Evolutionary conservation across 2,113 vertebrate genomes (phyloP), one percentile per base, ranked within the genome.

Genomic region (Pyrgilauda ruficollis): DNA sequence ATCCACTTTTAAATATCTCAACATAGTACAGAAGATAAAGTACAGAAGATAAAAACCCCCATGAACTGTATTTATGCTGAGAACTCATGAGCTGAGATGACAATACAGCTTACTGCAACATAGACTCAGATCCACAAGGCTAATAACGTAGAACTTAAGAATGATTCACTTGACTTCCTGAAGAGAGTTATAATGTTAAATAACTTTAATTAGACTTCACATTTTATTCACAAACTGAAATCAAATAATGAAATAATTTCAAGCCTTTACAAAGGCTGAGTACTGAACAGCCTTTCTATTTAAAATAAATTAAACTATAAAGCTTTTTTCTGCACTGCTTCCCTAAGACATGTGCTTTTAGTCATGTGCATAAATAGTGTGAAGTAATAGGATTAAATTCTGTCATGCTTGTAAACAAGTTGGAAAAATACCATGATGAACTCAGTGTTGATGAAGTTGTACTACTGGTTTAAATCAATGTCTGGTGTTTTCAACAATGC

Each of bases 271-370:
- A 92, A 87, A 93, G 52, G n/a, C 82, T 96, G 74, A 62, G n/a
- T 87, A 80, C 44, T 84, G 46, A 66, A 88, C 31, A 83, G 58
- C 7, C 26, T 91, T 94, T 84, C 68, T 85, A 76, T 78, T 91
- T 83, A 92, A 95, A 86, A 91, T 46, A 96, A 95, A 97, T 92
- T 72, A 94, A 96, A 84, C 47, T 68, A 86, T 66, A 96, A 94
- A 86, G 67, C 49, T 91, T 84, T 93, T 90, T 85, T 94, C 21
- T 69, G 30, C 49, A 12, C n/a, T 69, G 30, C 23, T 85, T 90
- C 74, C 49, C 39, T 85, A 93, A 53, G 10, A 93, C 44, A 95
- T 37, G 41, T 59, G 33, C 18, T 86, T 73, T 96, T 84, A 68
- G 76, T 73, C 53, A 75, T 43, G 75, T 52, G 24, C 24, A 53